phyloP scores from a whole-genome alignment of 2,113 vertebrate species.

The Fulica atra region DNA sequence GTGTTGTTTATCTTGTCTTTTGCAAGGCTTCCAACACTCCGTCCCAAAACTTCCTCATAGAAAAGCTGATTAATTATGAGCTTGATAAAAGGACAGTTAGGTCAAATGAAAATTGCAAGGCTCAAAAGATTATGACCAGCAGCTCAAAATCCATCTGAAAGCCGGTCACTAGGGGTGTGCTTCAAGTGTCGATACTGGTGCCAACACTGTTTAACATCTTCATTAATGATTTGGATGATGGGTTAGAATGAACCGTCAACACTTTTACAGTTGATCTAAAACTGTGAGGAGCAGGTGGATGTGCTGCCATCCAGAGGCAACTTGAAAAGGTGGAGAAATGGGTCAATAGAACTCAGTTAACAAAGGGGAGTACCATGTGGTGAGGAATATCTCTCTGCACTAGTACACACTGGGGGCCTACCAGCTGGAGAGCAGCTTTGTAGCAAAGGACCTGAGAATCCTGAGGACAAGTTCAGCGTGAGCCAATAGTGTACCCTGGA shows the following conservation, averaged over 20 bases:
- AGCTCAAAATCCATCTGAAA: background rate
- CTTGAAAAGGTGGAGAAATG: background rate
- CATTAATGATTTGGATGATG: background rate
- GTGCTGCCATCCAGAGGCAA: background rate
- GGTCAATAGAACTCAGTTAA: background rate
- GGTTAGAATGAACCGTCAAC: background rate
- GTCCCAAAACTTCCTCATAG: background rate
- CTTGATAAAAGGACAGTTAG: background rate
- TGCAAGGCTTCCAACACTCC: background rate
- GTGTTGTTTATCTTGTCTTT: background rate
- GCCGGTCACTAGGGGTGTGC: background rate
- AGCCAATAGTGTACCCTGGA: background rate
- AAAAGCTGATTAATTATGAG: background rate
- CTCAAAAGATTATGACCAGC: background rate
- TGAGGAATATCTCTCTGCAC: background rate
- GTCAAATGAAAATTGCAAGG: background rate
- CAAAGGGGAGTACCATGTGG: background rate
- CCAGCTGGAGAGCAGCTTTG: background rate
- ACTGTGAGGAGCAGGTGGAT: background rate
- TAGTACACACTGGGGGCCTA: background rate
- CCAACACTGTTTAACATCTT: background rate
- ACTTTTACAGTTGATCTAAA: background rate
- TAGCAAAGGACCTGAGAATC: background rate
- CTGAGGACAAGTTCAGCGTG: background rate
- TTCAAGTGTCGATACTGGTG: rapidly evolving